A percentile compares a stretch with the other conserved stretches of the same genome.
Conservation (phyloP, 2,113 vertebrate genomes). For the Lophius piscatorius region DNA sequence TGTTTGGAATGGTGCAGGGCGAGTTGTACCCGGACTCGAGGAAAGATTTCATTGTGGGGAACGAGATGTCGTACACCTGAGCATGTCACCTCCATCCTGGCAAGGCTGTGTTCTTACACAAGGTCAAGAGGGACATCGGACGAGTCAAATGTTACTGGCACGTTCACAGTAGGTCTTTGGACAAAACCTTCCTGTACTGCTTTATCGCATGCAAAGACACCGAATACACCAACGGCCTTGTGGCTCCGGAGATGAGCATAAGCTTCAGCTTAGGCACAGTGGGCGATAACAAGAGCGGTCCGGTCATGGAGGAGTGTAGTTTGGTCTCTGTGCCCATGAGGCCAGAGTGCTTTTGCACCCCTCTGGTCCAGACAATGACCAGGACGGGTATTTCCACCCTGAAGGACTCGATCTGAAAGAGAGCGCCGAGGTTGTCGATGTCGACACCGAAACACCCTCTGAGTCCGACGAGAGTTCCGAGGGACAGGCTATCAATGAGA, state of each 20-base stretch:
- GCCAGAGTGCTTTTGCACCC: slow-evolving; percentile 8
- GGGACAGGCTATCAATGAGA: background rate
- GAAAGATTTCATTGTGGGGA: background rate
- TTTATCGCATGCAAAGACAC: background rate
- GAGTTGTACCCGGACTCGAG: background rate
- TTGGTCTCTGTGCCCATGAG: slow-evolving; percentile 5
- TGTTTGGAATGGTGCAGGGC: background rate
- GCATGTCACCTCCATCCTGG: slow-evolving; percentile 7
- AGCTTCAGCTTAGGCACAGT: slow-evolving; percentile 15
- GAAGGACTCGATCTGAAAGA: background rate
- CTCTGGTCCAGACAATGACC: background rate
- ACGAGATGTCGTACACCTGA: background rate
- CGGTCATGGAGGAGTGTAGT: background rate
- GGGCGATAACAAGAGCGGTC: background rate
- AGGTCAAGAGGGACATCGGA: background rate
- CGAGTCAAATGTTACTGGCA: slow-evolving; percentile 24
- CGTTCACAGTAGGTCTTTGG: slow-evolving; percentile 8
- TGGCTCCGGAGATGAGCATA: background rate
- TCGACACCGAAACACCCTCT: too few species aligned
- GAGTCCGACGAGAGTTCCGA: background rate
- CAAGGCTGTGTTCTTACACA: background rate
- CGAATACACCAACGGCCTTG: background rate
- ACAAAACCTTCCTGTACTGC: slow-evolving; percentile 21
- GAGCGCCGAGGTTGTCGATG: too few species aligned
- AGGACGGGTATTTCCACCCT: background rate